A percentile compares a stretch with the other conserved stretches of the same genome.
phyloP scores from a whole-genome alignment of 2,797 vertebrate species.

The Otolemur crassicaudatus region DNA sequence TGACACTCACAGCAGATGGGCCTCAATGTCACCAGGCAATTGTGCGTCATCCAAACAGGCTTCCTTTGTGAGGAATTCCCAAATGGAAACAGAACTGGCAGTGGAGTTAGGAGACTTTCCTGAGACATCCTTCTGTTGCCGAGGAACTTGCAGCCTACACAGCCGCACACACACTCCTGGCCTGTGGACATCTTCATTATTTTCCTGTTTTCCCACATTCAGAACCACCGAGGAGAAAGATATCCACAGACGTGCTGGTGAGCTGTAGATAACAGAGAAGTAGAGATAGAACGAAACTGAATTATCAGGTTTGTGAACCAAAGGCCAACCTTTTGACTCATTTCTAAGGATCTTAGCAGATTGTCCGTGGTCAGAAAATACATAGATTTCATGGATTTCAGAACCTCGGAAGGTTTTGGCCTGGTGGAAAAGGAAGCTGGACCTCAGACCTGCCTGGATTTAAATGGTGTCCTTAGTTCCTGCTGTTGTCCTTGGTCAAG shows the following conservation, averaged over 20 bases:
- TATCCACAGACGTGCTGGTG: not conserved
- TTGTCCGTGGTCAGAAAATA: not conserved
- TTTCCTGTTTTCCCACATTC: not conserved
- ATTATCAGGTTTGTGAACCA: not conserved
- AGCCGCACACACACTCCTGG: not conserved
- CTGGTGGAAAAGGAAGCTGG: not conserved
- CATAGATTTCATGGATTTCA: not conserved
- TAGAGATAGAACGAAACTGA: constrained; percentile 23
- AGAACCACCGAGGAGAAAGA: not conserved
- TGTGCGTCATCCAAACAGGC: not conserved
- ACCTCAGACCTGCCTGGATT: not conserved
- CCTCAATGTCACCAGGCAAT: not conserved
- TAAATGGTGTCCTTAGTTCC: not conserved
- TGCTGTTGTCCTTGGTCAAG: not conserved
- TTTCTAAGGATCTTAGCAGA: constrained; percentile 26
- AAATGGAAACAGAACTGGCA: not conserved
- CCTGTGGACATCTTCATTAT: not conserved
- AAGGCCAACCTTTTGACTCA: not conserved
- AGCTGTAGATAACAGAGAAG: not conserved
- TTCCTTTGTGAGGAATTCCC: not conserved
- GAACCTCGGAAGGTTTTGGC: not conserved
- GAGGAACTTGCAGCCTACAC: not conserved
- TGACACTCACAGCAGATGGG: not conserved
- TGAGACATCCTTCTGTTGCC: not conserved
- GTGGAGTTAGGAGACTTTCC: not conserved